Evolutionary conservation across 2,113 vertebrate genomes (phyloP), one percentile per base, ranked within the genome.

Genomic region (Albula goreensis): DNA sequence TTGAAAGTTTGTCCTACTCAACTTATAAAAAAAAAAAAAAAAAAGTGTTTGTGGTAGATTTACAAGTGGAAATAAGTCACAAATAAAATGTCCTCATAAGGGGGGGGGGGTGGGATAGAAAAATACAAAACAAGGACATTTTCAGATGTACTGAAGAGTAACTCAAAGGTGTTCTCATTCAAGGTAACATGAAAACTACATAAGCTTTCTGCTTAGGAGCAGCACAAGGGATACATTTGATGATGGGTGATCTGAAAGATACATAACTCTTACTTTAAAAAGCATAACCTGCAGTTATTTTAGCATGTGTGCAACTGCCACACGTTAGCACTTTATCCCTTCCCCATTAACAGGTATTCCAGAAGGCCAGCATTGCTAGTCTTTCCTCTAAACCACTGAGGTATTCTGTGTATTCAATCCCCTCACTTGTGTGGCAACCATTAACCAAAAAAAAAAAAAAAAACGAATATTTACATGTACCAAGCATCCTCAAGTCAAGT

Each of bases 391-490:
- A 66, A 10, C 49, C 56, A 66, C 60, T 85, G 85, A 85, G 78
- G 85, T 85, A 85, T 85, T 80, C 3, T 56, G 49, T 85, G 78
- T 70, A 85, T 66, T 81, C 57, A n/a, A 9, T 66, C 56, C 19
- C 56, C 77, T 19, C 15, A 41, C 53, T 80, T 50, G 53, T 77
- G 66, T 25, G 50, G 63, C 7, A 48, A 19, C 13, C 81, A 41
- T 9, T 56, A 78, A 25, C 56, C 50, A 80, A 74, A 57, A 85
- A 31, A 60, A 80, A 74, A 57, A 85, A 31, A 79, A 85, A 79
- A 50, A 79, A 66, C 78, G n/a, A 63, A 85, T 85, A 66, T 85
- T 85, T 85, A 85, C 78, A 80, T 10, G 11, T 85, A 63, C 84
- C 13, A 19, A 85, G 50, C 12, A 78, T 48, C 15, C 63, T 52